A percentile compares a stretch with the other conserved stretches of the same genome.
Evolutionary conservation across 2,113 vertebrate genomes (phyloP).

Genomic region (Gallinago jamesoni): DNA sequence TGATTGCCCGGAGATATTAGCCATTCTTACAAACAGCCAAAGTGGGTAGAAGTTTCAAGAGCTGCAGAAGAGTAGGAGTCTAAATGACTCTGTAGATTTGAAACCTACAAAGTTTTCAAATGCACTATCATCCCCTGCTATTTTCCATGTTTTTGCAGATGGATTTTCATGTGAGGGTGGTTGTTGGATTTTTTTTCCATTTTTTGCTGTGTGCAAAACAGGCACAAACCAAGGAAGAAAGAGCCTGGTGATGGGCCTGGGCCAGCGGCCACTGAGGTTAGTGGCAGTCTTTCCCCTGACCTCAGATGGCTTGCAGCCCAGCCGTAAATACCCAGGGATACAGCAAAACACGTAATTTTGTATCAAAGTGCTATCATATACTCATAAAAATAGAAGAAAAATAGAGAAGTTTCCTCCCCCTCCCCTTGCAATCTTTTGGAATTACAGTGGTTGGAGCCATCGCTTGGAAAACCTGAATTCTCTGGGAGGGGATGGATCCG

Average conservation of each 20-base stretch:
- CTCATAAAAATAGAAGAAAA: conserved; percentile 46
- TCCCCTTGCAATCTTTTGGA: background rate
- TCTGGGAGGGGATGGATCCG: accelerated
- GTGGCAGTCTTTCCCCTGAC: conserved; percentile 5
- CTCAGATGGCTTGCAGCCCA: background rate
- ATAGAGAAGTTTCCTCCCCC: background rate
- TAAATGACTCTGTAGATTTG: background rate
- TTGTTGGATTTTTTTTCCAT: background rate
- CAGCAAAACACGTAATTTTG: conserved; percentile 30
- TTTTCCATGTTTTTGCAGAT: background rate
- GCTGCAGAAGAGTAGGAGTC: background rate
- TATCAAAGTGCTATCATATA: conserved; percentile 40
- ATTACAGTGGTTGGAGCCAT: background rate
- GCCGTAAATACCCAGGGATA: background rate
- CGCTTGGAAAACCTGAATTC: background rate
- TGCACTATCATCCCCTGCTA: background rate
- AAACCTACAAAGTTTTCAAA: background rate
- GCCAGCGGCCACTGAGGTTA: background rate
- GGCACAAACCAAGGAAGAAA: background rate
- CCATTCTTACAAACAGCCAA: background rate
- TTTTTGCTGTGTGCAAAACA: background rate
- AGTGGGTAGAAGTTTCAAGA: background rate
- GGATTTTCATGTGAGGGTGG: background rate
- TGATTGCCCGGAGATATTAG: background rate
- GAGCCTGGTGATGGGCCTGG: background rate